A percentile compares a stretch with the other conserved stretches of the same genome.
Evolutionary conservation across 2,797 vertebrate genomes (phyloP).

Genomic region (Heterohyrax brucei): DNA sequence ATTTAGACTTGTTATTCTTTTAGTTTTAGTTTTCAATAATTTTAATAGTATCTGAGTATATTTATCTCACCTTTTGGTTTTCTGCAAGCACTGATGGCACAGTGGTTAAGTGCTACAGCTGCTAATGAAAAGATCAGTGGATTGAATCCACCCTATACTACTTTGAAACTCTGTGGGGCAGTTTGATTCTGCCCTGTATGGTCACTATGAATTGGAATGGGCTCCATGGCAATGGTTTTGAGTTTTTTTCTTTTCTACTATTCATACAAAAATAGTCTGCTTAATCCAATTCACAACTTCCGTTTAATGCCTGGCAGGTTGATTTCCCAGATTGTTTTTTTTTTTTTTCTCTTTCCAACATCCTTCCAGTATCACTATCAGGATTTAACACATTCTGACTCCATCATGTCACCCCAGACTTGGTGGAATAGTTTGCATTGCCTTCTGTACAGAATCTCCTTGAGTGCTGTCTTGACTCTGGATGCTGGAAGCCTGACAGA

Average conservation of each 20-base stretch:
- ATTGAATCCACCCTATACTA: too few relatives aligned
- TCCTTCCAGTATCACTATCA: not conserved
- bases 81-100: too few relatives aligned
- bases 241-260: not conserved
- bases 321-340: constrained; percentile 39
- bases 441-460: not conserved
- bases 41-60: not conserved
- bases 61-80: constrained; percentile 28
- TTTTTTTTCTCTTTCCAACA: constrained; percentile 36
- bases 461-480: not conserved
- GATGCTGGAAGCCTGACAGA: not conserved
- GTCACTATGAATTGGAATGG: too few relatives aligned
- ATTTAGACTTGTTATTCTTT: constrained; percentile 5
- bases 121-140: too few relatives aligned
- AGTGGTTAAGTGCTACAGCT: too few relatives aligned
- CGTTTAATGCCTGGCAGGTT: constrained; percentile 4
- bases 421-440: not conserved
- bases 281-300: not conserved
- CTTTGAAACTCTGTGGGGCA: too few relatives aligned
- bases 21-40: not conserved
- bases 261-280: not conserved
- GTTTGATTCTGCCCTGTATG: too few relatives aligned
- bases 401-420: not conserved
- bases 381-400: not conserved
- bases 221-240: too few relatives aligned